A percentile compares a stretch with the other conserved stretches of the same genome.
These are phyloP conservation scores for Bufo bufo DNA, from an alignment of 2,113 vertebrate species.

Conservation along the genomic window DNA sequence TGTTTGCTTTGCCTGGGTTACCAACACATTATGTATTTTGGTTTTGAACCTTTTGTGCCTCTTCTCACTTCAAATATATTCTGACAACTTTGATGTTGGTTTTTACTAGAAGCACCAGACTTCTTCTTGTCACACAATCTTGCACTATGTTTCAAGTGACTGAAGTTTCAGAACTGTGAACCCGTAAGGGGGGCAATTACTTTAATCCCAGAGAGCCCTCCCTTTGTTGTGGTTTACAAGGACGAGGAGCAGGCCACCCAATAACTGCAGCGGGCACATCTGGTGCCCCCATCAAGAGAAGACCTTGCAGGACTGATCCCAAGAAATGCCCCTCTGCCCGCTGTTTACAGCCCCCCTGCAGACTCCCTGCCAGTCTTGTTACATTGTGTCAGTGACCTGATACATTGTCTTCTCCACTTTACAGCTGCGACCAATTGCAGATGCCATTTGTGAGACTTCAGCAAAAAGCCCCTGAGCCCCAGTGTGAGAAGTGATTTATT, in stretches of 20 bases:
- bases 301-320: neutral
- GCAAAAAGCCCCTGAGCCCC: neutral
- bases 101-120: neutral
- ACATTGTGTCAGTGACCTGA: neutral
- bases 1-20: too few species aligned
- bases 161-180: neutral
- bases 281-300: constrained; percentile 11
- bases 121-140: neutral
- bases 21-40: too few species aligned
- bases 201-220: neutral
- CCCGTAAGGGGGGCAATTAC: neutral
- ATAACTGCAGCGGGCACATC: constrained; percentile 1
- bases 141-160: neutral
- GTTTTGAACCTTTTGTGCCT: too few species aligned
- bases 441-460: constrained; percentile 3
- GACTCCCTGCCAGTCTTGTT: neutral
- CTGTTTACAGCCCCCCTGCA: neutral
- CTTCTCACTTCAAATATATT: neutral
- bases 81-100: constrained; percentile 6
- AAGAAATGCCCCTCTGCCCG: neutral
- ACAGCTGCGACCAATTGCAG: neutral
- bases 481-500: neutral
- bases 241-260: neutral
- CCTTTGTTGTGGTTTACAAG: neutral
- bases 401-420: neutral